Percentiles rank a stretch among this genome's conserved stretches.
These are phyloP conservation scores for Dichetophora obliterata DNA, from an alignment of 2,888 invertebrate genomes.

Conservation along the genomic window DNA sequence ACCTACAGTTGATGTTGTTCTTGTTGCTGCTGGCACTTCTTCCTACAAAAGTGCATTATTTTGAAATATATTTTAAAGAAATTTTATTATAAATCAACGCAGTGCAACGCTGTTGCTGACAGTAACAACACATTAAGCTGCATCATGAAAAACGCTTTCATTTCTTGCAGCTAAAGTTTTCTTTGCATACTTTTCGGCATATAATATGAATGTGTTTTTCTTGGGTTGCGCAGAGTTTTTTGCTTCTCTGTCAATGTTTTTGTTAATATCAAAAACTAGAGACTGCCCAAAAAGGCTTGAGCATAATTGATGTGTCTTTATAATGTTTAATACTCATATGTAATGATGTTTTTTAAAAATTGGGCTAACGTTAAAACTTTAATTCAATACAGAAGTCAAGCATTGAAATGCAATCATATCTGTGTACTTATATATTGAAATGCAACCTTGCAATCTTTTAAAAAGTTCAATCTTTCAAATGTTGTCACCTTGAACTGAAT, in stretches of 20 bases:
- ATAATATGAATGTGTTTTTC: slow-evolving; percentile 60
- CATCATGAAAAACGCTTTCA: slow-evolving; percentile 47
- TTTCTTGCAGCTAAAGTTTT: slow-evolving; percentile 1
- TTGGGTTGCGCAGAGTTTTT: slow-evolving; percentile 27
- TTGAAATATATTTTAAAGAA: slow-evolving; percentile 64
- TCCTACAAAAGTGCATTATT: slow-evolving; percentile 51
- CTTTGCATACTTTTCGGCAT: slow-evolving; percentile 52
- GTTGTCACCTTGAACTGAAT: too few species aligned
- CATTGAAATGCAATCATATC: too few species aligned
- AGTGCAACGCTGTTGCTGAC: slow-evolving; percentile 64
- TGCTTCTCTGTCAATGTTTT: background rate
- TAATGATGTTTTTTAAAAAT: too few species aligned
- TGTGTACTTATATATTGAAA: too few species aligned
- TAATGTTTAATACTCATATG: too few species aligned
- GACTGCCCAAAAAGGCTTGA: too few species aligned
- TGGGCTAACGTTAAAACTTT: too few species aligned
- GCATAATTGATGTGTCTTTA: too few species aligned
- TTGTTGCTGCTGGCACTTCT: background rate
- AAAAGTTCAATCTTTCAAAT: too few species aligned
- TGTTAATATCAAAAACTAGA: background rate
- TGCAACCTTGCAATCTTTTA: too few species aligned
- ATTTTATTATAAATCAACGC: slow-evolving; percentile 65
- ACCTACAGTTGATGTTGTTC: background rate
- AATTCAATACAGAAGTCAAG: too few species aligned
- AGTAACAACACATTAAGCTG: slow-evolving; percentile 64